A percentile compares a stretch with the other conserved stretches of the same genome.
These are phyloP conservation scores for Ladona fulva DNA, from an alignment of 1,140 invertebrate species.

Conservation along the genomic window DNA sequence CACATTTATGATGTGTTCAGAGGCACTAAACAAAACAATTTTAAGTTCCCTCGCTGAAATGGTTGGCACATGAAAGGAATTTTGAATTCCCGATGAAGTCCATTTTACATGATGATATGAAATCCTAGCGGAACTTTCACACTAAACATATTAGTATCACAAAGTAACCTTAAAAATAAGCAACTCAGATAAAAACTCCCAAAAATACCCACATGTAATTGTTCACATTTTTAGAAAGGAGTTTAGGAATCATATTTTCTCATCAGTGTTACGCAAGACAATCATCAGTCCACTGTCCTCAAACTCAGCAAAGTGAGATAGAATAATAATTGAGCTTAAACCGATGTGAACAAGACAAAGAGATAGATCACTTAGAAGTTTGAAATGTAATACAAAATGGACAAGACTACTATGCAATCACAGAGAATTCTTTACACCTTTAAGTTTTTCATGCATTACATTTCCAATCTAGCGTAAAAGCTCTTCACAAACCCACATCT, in stretches of 20 bases:
- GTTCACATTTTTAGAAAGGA: conserved; percentile 10
- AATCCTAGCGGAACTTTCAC: not conserved
- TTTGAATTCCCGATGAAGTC: not conserved
- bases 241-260: not conserved
- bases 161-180: conserved; percentile 8
- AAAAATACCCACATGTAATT: not conserved
- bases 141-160: not conserved
- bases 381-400: not conserved
- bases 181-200: conserved; percentile 1
- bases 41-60: not conserved
- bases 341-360: not conserved
- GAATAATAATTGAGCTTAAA: not conserved
- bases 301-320: not conserved
- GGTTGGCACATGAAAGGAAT: not conserved
- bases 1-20: not conserved
- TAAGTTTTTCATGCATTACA: not conserved
- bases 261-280: conserved; percentile 4
- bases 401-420: conserved; percentile 1
- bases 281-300: conserved; percentile 3
- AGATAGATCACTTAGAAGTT: not conserved
- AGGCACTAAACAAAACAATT: not conserved
- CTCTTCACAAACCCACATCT: not conserved
- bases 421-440: not conserved
- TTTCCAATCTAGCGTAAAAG: not conserved
- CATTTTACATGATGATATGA: not conserved